Evolutionary conservation across 2,113 vertebrate species (phyloP).

Genomic region (Dipodomys stephensi): DNA sequence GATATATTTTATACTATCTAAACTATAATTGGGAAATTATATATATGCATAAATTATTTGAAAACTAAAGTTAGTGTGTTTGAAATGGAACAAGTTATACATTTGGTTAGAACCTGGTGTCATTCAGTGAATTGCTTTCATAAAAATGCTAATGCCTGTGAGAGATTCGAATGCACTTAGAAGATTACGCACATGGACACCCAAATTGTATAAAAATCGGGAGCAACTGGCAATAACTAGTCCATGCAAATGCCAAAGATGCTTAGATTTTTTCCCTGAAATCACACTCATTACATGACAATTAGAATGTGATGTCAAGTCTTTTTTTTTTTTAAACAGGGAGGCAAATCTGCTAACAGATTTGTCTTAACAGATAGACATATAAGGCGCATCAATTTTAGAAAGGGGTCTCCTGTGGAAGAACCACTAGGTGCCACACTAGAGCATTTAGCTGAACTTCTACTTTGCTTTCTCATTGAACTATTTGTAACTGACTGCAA

Average conservation of each 20-base stretch:
- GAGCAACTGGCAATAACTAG: background rate
- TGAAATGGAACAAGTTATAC: conserved; percentile 1
- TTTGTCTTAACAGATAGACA: background rate
- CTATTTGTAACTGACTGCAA: too few relatives aligned
- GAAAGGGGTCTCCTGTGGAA: background rate
- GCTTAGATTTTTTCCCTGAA: background rate
- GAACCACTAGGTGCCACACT: background rate
- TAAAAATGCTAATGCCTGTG: background rate
- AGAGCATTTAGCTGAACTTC: background rate
- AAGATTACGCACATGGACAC: background rate
- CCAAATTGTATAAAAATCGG: background rate
- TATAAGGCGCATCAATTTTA: background rate
- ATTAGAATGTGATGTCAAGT: background rate
- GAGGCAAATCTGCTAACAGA: too few relatives aligned
- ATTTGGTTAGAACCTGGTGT: conserved; percentile 17
- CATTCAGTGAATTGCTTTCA: background rate
- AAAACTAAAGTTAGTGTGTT: background rate
- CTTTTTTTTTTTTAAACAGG: too few relatives aligned
- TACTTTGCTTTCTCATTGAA: background rate
- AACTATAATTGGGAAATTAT: too few relatives aligned
- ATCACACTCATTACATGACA: background rate
- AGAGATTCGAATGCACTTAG: background rate
- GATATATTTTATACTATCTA: too few relatives aligned
- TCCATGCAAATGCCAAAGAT: background rate
- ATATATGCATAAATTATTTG: too few relatives aligned